Percentiles rank a stretch among this genome's conserved stretches.
These are phyloP conservation scores for Ptychoptera albimana DNA, from an alignment of 2,888 invertebrate genomes.

Conservation along the genomic window DNA sequence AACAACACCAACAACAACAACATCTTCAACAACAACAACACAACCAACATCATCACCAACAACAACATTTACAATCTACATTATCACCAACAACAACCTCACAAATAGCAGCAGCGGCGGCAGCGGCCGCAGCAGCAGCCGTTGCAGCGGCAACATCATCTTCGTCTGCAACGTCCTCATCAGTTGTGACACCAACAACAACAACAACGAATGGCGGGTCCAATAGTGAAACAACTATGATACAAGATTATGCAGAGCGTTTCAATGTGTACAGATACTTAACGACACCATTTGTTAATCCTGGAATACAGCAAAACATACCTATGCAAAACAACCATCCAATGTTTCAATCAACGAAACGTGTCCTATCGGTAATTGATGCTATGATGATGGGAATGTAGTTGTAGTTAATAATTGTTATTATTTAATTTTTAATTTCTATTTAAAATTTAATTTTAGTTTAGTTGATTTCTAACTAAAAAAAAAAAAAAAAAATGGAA, in stretches of 20 bases:
- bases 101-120: constrained; percentile 16
- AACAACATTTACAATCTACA: constrained; percentile 14
- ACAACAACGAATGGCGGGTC: constrained; percentile 5
- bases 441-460: too few species aligned
- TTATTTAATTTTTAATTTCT: too few species aligned
- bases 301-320: too few species aligned
- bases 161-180: constrained; percentile 5
- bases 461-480: too few species aligned
- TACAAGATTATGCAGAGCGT: neutral
- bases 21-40: constrained; percentile 9
- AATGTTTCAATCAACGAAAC: too few species aligned
- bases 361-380: too few species aligned
- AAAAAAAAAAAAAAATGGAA: too few species aligned
- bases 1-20: constrained; percentile 9
- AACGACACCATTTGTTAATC: too few species aligned
- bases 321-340: too few species aligned
- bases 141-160: constrained; percentile 9
- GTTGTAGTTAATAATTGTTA: too few species aligned
- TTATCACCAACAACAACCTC: constrained; percentile 14
- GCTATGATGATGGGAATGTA: too few species aligned
- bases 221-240: constrained; percentile 18
- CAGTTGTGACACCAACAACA: constrained; percentile 19
- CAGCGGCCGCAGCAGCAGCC: constrained; percentile 26
- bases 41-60: constrained; percentile 7
- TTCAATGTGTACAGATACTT: too few species aligned